These are phyloP conservation scores for Shinisaurus crocodilurus DNA, from an alignment of 2,113 vertebrate species.

Conservation along the genomic window DNA sequence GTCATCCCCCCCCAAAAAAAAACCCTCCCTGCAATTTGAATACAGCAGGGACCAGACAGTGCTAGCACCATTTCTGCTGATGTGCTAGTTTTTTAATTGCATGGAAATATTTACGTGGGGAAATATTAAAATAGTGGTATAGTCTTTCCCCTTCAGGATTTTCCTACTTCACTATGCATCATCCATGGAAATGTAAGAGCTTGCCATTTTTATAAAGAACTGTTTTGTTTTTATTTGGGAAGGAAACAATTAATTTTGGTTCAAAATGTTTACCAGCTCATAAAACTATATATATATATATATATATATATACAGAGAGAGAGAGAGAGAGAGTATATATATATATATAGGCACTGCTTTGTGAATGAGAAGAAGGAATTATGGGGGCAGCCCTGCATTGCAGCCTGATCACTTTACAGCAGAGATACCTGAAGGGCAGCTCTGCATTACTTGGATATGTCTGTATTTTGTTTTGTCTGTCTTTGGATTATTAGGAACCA, in stretches of 20 bases:
- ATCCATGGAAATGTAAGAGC: neutral
- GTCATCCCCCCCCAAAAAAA: too few species aligned
- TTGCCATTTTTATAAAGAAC: neutral
- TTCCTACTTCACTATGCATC: too few species aligned
- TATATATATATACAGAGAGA: neutral
- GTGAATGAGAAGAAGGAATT: neutral
- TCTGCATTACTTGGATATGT: constrained; percentile 16
- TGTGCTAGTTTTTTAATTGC: neutral
- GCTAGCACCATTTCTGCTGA: neutral
- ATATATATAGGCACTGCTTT: neutral
- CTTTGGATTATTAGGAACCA: constrained; percentile 62
- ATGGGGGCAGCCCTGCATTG: neutral
- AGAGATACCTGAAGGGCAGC: constrained; percentile 4
- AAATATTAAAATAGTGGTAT: too few species aligned
- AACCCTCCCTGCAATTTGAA: neutral
- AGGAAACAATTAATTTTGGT: neutral
- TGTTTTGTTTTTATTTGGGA: neutral
- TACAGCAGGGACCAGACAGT: neutral
- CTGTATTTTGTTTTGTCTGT: constrained; percentile 46
- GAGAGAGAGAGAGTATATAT: too few species aligned
- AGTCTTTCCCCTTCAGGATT: too few species aligned
- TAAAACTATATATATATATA: neutral
- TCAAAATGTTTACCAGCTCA: neutral
- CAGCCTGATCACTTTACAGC: neutral
- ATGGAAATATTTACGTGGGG: too few species aligned